phyloP scores from a whole-genome alignment of 2,797 vertebrate species.

The Oreonectes daqikongensis region DNA sequence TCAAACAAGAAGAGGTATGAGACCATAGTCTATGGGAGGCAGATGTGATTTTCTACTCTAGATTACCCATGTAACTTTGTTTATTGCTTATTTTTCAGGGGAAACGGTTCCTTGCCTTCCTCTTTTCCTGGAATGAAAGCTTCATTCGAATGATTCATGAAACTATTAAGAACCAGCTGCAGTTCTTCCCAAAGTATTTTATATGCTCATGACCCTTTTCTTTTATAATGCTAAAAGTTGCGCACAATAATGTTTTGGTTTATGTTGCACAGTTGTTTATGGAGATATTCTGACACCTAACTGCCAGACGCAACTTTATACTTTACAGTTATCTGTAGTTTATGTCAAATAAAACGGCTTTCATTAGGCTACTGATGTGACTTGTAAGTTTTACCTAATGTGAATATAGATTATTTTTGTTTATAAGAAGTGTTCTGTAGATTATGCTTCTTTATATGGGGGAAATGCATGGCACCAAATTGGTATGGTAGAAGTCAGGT shows the following conservation, averaged over 20 bases:
- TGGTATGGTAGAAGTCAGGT: background rate
- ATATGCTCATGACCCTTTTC: constrained; percentile 17
- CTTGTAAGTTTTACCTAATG: background rate
- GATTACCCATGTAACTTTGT: constrained; percentile 33
- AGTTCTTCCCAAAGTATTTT: constrained; percentile 86
- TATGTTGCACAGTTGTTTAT: background rate
- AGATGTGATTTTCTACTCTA: constrained; percentile 1
- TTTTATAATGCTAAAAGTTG: constrained; percentile 15
- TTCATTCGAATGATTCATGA: constrained; percentile 92
- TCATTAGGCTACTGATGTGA: background rate
- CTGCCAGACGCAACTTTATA: background rate
- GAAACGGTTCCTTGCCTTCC: constrained; percentile 91
- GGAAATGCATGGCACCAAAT: too few species aligned
- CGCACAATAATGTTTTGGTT: background rate
- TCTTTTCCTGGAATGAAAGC: constrained; percentile 87
- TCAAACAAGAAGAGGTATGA: constrained; percentile 88
- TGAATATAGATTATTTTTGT: background rate
- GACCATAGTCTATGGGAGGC: background rate
- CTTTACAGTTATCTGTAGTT: background rate
- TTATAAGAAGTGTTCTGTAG: too few species aligned
- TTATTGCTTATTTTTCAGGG: constrained; percentile 74
- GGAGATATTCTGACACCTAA: background rate
- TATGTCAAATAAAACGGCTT: background rate
- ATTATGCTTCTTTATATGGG: background rate
- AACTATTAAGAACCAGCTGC: constrained; percentile 93